These are phyloP conservation scores for Heliconius himera DNA, from an alignment of 1,140 invertebrate species.

Conservation along the genomic window DNA sequence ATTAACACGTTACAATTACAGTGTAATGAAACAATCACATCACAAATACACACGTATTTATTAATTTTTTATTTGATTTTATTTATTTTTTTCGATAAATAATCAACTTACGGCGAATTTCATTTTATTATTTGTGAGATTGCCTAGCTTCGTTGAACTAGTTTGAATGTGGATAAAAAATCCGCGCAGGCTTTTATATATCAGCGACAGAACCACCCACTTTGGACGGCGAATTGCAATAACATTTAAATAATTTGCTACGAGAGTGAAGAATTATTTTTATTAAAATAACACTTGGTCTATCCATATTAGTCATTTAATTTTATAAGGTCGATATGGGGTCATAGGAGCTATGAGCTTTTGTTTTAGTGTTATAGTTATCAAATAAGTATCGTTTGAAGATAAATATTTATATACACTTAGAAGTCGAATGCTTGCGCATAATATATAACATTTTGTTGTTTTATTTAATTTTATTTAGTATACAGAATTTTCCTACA, in stretches of 20 bases:
- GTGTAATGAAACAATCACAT: background rate
- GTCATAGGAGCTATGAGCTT: constrained; percentile 32
- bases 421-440: background rate
- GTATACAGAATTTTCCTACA: too few relatives aligned
- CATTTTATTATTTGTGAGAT: constrained; percentile 63
- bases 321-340: constrained; percentile 41
- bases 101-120: constrained; percentile 68
- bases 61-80: constrained; percentile 29
- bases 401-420: background rate
- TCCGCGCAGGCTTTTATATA: constrained; percentile 71
- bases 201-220: constrained; percentile 69
- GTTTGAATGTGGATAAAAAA: constrained; percentile 74
- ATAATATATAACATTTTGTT: background rate
- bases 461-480: background rate
- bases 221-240: constrained; percentile 67
- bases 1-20: background rate
- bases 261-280: constrained; percentile 55
- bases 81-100: constrained; percentile 22
- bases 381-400: background rate
- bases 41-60: background rate
- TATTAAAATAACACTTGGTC: constrained; percentile 61
- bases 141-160: constrained; percentile 70
- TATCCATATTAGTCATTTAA: constrained; percentile 47
- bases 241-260: constrained; percentile 73
- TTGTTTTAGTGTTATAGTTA: constrained; percentile 29